These are phyloP conservation scores for Noturus placidus DNA, from an alignment of 2,113 vertebrate genomes.

Conservation along the genomic window DNA sequence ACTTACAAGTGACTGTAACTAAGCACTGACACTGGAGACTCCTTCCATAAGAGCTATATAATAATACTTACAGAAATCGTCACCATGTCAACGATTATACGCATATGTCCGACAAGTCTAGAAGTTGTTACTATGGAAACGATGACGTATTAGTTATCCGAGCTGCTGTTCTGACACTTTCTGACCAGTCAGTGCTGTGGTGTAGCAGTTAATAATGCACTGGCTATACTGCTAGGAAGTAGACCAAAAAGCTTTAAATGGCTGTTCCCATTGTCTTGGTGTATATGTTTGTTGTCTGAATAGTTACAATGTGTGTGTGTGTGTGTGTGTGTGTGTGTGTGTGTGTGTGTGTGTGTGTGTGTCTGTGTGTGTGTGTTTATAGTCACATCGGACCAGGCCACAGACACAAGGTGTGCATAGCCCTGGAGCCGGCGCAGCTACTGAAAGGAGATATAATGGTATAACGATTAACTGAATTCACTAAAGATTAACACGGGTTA, in stretches of 20 bases:
- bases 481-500: background rate
- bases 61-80: background rate
- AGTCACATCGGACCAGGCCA: conserved; percentile 82
- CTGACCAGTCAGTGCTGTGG: background rate
- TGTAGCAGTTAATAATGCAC: background rate
- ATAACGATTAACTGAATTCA: conserved; percentile 42
- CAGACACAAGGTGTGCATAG: conserved; percentile 80
- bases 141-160: background rate
- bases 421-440: conserved; percentile 88
- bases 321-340: conserved; percentile 19
- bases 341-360: conserved; percentile 2
- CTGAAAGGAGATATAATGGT: conserved; percentile 97
- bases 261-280: background rate
- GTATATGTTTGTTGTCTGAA: background rate
- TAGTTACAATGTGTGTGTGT: conserved; percentile 7
- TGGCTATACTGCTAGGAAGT: background rate
- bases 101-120: too few species aligned
- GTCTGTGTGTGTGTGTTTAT: conserved; percentile 19
- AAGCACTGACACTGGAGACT: background rate
- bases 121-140: too few species aligned
- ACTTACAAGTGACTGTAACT: background rate
- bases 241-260: background rate
- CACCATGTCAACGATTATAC: too few species aligned
- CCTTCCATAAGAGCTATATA: background rate
- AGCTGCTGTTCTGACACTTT: background rate